phyloP scores from a whole-genome alignment of 2,888 invertebrate species.

The Polyommatus iphigenia region DNA sequence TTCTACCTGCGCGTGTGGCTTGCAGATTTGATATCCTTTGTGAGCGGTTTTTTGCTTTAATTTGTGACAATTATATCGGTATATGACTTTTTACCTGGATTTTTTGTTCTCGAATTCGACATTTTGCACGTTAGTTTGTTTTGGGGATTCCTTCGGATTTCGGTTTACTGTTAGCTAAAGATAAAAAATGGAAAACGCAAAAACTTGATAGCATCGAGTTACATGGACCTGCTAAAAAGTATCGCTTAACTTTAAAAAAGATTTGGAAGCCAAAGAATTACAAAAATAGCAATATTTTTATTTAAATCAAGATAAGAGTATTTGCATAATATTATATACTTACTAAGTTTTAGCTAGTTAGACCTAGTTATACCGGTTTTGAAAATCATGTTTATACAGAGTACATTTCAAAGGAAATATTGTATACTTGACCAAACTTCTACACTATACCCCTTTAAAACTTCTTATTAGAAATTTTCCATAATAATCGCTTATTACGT shows the following conservation, averaged over 20 bases:
- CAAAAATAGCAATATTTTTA: not conserved
- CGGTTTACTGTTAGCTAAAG: constrained; percentile 60
- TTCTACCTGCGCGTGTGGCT: constrained; percentile 80
- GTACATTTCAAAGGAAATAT: not conserved
- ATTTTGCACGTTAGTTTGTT: constrained; percentile 73
- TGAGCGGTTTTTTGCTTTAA: constrained; percentile 75
- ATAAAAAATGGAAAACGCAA: constrained; percentile 21
- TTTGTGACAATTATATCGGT: constrained; percentile 81
- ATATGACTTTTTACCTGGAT: constrained; percentile 79
- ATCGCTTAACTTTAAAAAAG: not conserved
- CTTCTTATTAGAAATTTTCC: not conserved
- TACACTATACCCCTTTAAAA: not conserved
- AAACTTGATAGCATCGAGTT: constrained; percentile 2
- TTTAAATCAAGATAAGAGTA: not conserved
- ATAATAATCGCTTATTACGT: not conserved
- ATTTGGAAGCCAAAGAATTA: not conserved
- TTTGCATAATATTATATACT: not conserved
- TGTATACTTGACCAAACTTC: no score
- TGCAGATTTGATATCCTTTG: constrained; percentile 80
- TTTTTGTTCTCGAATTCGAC: constrained; percentile 66
- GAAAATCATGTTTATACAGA: not conserved
- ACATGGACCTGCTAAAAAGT: constrained; percentile 12
- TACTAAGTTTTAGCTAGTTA: not conserved
- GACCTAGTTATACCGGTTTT: not conserved
- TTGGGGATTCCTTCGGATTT: constrained; percentile 56